Evolutionary conservation across 2,797 vertebrate genomes (phyloP).

Genomic region (Dendrocincla tyrannina): DNA sequence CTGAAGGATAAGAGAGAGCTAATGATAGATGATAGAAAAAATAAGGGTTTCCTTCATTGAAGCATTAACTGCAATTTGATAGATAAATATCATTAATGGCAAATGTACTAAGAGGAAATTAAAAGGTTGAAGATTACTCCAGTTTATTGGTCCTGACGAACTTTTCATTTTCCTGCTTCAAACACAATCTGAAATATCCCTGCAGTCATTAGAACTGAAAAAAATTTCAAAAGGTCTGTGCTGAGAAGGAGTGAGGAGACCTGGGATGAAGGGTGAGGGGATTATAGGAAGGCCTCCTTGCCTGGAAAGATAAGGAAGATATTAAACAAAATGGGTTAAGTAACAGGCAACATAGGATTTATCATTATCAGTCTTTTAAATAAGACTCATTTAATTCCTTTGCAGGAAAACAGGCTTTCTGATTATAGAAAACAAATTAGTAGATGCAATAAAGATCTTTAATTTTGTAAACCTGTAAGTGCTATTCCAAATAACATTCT

Average conservation of each 20-base stretch:
- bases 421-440: neutral
- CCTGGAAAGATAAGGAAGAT: neutral
- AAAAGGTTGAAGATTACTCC: neutral
- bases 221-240: neutral
- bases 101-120: neutral
- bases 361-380: neutral
- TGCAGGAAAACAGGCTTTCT: neutral
- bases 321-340: neutral
- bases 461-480: neutral
- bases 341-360: neutral
- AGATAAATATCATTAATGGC: neutral
- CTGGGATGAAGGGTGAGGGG: accelerated
- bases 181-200: neutral
- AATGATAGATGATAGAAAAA: neutral
- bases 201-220: neutral
- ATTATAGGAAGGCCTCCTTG: neutral
- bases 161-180: neutral
- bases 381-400: neutral
- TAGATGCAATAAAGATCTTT: neutral
- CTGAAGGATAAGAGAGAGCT: neutral
- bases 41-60: neutral
- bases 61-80: neutral
- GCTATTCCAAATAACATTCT: neutral
- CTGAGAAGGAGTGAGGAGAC: neutral
- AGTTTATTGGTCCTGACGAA: neutral